phyloP scores from a whole-genome alignment of 37 sponge, comb jelly and placozoan genomes.

The Theonella swinhoei region DNA sequence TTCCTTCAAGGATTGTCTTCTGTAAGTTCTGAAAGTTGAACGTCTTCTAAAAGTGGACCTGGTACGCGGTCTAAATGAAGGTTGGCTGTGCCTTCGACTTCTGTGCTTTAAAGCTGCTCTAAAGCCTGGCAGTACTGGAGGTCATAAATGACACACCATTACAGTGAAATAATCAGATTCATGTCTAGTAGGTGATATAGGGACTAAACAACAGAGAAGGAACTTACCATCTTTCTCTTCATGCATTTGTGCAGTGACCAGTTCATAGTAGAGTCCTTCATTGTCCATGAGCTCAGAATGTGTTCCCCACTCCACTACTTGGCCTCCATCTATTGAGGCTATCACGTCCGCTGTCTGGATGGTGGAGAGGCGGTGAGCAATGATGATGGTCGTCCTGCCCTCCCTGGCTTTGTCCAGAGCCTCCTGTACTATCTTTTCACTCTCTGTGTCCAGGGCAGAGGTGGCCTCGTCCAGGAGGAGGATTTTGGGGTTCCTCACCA shows the following conservation, averaged over 20 bases:
- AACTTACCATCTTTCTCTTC: constrained; percentile 35
- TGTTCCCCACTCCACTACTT: constrained; percentile 80
- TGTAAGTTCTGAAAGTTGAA: too few relatives aligned
- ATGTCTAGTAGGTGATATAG: too few relatives aligned
- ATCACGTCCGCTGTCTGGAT: constrained; percentile 84
- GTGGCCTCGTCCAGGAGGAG: constrained; percentile 96
- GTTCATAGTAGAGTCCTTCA: constrained; percentile 85
- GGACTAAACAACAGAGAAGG: too few relatives aligned
- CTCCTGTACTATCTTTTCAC: constrained; percentile 86
- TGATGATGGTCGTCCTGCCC: constrained; percentile 93
- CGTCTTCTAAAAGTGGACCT: too few relatives aligned
- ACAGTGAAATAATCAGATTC: too few relatives aligned
- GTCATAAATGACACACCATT: too few relatives aligned
- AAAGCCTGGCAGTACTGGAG: too few relatives aligned
- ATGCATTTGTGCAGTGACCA: constrained; percentile 87
- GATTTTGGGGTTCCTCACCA: constrained; percentile 90
- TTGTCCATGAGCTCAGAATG: constrained; percentile 83
- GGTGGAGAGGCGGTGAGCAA: constrained; percentile 94
- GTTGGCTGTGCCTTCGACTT: too few relatives aligned
- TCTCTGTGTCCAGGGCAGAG: constrained; percentile 91
- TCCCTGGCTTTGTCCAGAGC: constrained; percentile 93
- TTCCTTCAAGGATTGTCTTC: too few relatives aligned
- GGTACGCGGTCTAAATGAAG: too few relatives aligned
- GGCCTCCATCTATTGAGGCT: constrained; percentile 57
- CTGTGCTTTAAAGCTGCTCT: too few relatives aligned